Conservation (phyloP, 1,140 invertebrate genomes). For the Leguminivora glycinivorella region DNA sequence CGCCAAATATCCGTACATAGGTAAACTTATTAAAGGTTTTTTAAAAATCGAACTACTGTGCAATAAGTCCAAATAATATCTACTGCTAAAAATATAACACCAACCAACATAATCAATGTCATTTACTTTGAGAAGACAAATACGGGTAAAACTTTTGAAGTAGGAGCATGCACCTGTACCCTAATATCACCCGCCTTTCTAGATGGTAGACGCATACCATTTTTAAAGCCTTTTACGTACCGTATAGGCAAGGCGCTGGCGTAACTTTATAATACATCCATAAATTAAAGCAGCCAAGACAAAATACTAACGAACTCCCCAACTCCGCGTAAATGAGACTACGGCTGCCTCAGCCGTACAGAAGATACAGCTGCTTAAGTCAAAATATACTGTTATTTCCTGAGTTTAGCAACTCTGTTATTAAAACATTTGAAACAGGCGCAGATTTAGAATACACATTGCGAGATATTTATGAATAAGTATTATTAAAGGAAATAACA, state of each 20-base stretch:
- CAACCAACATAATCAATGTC: not conserved
- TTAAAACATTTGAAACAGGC: constrained; percentile 9
- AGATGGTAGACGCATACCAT: not conserved
- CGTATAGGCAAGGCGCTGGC: constrained; percentile 5
- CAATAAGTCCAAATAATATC: too few relatives aligned
- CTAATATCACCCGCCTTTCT: not conserved
- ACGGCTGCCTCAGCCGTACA: constrained; percentile 27
- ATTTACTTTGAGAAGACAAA: not conserved
- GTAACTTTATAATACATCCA: constrained; percentile 30
- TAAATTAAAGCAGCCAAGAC: constrained; percentile 32
- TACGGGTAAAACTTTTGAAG: not conserved
- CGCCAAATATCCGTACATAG: too few relatives aligned
- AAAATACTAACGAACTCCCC: constrained; percentile 35
- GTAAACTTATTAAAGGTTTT: too few relatives aligned
- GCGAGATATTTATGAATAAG: not conserved
- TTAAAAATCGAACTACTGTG: too few relatives aligned
- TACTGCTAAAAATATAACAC: not conserved
- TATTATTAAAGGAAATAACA: not conserved
- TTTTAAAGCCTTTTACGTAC: constrained; percentile 12
- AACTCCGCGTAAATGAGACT: constrained; percentile 33
- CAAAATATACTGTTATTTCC: constrained; percentile 10
- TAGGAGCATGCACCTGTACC: not conserved
- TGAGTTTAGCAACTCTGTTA: not conserved
- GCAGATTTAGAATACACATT: not conserved
- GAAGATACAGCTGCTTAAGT: constrained; percentile 14